Conservation (phyloP, 1,140 invertebrate genomes). For the Drosophila neocordata region DNA sequence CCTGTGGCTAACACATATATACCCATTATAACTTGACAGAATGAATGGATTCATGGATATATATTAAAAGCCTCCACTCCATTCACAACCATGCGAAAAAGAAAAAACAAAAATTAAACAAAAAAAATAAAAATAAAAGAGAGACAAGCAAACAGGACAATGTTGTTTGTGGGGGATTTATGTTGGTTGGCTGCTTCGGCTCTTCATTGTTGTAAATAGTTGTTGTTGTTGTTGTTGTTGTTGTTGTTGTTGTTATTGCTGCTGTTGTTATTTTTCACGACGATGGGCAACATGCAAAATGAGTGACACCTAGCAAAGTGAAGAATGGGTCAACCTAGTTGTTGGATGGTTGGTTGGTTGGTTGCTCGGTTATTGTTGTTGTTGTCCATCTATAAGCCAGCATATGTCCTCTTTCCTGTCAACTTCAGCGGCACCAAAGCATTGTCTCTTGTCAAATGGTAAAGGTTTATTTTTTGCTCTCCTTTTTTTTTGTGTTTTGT, state of each 20-base stretch:
- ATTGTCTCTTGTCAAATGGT: conserved; percentile 16
- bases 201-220: not conserved
- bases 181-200: conserved; percentile 23
- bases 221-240: not conserved
- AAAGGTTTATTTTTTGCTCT: not conserved
- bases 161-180: conserved; percentile 33
- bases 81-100: not conserved
- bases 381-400: conserved; percentile 14
- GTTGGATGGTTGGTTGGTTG: not conserved
- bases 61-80: not conserved
- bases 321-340: conserved; percentile 16
- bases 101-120: conserved; percentile 9
- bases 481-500: not conserved
- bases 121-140: conserved; percentile 28
- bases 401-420: conserved; percentile 8
- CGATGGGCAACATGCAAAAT: conserved; percentile 42
- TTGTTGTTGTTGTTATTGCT: not conserved
- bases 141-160: conserved; percentile 13
- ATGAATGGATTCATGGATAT: conserved; percentile 12
- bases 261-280: conserved; percentile 36
- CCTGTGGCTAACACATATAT: not conserved
- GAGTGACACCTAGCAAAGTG: conserved; percentile 45
- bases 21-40: not conserved
- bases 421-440: conserved; percentile 3
- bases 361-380: not conserved